A percentile compares a stretch with the other conserved stretches of the same genome.
Conservation (phyloP, 2,888 invertebrate genomes). For the Cephus nigrinus region DNA sequence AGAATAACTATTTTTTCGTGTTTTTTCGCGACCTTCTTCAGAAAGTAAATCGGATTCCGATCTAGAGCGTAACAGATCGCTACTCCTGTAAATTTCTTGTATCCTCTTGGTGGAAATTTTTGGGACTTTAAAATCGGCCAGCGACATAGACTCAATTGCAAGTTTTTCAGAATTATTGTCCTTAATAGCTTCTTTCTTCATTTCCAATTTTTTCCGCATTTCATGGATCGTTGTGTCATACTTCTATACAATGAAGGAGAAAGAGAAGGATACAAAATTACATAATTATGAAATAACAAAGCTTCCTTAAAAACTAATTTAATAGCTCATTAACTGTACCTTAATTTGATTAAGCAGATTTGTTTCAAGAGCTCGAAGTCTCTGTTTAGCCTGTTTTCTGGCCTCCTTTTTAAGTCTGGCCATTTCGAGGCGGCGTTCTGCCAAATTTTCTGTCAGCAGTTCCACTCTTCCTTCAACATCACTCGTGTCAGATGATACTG, state of each 20-base stretch:
- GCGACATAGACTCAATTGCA: constrained; percentile 57
- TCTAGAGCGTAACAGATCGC: constrained; percentile 55
- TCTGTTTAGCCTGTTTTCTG: constrained; percentile 59
- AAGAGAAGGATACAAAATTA: constrained; percentile 1
- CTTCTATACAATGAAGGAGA: constrained; percentile 42
- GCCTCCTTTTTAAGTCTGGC: constrained; percentile 59
- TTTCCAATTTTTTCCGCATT: constrained; percentile 61
- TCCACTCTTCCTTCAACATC: constrained; percentile 62
- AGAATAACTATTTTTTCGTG: neutral
- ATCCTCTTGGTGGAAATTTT: constrained; percentile 61
- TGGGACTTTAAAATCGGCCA: constrained; percentile 61
- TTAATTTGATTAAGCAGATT: constrained; percentile 62
- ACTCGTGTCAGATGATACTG: constrained; percentile 61
- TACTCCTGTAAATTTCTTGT: constrained; percentile 58
- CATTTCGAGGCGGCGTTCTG: constrained; percentile 60
- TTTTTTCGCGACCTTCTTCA: constrained; percentile 27
- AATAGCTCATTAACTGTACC: constrained; percentile 31
- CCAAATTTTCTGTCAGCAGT: constrained; percentile 58
- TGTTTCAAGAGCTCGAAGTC: constrained; percentile 57
- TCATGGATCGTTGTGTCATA: constrained; percentile 62
- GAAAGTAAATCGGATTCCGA: constrained; percentile 57
- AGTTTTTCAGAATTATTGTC: constrained; percentile 49
- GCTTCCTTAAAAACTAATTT: neutral
- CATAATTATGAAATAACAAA: neutral
- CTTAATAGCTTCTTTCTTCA: constrained; percentile 48